phyloP scores from a whole-genome alignment of 2,888 invertebrate genomes.

The Yponomeuta sedellus region DNA sequence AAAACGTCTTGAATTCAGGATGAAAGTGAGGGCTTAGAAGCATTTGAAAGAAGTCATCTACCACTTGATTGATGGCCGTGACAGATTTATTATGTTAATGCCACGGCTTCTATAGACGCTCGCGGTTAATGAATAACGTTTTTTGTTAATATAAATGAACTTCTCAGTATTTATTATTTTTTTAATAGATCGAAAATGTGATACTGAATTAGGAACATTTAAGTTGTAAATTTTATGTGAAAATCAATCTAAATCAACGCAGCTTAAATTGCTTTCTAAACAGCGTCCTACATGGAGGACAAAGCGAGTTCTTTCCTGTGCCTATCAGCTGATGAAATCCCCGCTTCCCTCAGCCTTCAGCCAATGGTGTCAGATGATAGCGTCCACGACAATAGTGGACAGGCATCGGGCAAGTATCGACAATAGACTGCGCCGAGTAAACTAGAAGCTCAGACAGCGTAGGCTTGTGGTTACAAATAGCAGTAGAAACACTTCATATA shows the following conservation, averaged over 20 bases:
- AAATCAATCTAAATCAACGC: too few species aligned
- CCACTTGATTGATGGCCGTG: slow-evolving; percentile 60
- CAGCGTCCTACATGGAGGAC: not conserved
- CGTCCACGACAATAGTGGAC: slow-evolving; percentile 20
- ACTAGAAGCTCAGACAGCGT: not conserved
- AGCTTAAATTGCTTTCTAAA: not conserved
- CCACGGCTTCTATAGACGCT: slow-evolving; percentile 32
- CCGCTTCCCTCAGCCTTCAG: not conserved
- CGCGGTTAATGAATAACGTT: slow-evolving; percentile 15
- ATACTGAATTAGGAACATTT: too few species aligned
- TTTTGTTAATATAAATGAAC: not conserved
- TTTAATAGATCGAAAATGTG: too few species aligned
- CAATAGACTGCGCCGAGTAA: slow-evolving; percentile 21
- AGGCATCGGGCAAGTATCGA: slow-evolving; percentile 22
- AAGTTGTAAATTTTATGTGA: too few species aligned
- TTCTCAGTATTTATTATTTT: not conserved
- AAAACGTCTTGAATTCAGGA: slow-evolving; percentile 31
- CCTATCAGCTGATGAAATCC: not conserved
- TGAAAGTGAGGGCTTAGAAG: slow-evolving; percentile 72
- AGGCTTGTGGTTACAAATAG: not conserved
- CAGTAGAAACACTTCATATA: not conserved
- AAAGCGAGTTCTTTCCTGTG: not conserved
- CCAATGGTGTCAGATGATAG: slow-evolving; percentile 3
- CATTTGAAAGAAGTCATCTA: slow-evolving; percentile 64
- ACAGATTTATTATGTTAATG: slow-evolving; percentile 73